Evolutionary conservation across 2,888 invertebrate species (phyloP), one percentile per base, ranked within the genome.

Genomic region (Aphidoletes aphidimyza): DNA sequence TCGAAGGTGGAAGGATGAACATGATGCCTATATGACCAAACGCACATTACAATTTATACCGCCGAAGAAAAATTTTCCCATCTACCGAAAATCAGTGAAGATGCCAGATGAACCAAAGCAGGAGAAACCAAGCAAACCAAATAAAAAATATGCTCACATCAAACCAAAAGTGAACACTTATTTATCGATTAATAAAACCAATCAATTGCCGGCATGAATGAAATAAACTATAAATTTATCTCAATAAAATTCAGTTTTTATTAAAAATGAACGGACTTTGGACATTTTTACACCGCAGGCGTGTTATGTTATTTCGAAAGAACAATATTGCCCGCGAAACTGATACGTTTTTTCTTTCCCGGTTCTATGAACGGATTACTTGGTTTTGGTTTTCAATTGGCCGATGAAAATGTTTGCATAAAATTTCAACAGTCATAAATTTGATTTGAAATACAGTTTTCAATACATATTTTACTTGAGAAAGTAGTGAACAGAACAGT

Each of bases 251-350:
- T 69, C 11, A 11, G 30, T 22, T 22, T 3, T 22, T 3, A 54
- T 22, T 22, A 54, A 54, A 54, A 22, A 54, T 47, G 47, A 19
- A 47, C 6, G 2, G 47, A 6, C 42, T 9, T 42, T 42, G 42
- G n/a, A n/a, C n/a, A 42, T 42, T 9, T 9, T 42, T 42, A 14
- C 42, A 42, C 14, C 8, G 14, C 6, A 42, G 14, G 6, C 14
- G 42, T 9, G 42, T 42, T 42, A 17, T 17, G 8, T 54, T 54
- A 3, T 30, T 69, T 69, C 69, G 34, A 34, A 30, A 69, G 37
- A 81, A 17, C 37, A n/a, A 37, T 37, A 81, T 81, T 37, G 39
- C 81, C 81, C 81, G 81, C 81, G 81, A 81, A 81, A 81, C 81
- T 81, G 22, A 81, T 81, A 81, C 81, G 81, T 37, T 81, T 81